phyloP scores from a whole-genome alignment of 2,888 invertebrate genomes.

The Drosophila algonquin region DNA sequence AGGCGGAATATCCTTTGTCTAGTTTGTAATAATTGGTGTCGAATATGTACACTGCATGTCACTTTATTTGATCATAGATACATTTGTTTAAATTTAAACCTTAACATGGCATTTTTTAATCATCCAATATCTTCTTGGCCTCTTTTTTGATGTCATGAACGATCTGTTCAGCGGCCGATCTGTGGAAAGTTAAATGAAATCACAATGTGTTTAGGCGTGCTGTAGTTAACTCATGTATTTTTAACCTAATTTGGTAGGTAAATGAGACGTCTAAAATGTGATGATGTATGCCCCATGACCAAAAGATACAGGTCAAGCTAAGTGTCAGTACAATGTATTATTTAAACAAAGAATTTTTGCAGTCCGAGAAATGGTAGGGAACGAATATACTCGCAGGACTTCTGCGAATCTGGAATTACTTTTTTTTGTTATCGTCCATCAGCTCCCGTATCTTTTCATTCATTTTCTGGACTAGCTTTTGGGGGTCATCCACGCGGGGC shows the following conservation, averaged over 20 bases:
- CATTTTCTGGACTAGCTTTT: slow-evolving; percentile 87
- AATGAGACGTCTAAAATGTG: not conserved
- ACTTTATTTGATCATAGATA: slow-evolving; percentile 54
- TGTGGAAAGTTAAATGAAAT: slow-evolving; percentile 39
- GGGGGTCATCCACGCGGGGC: slow-evolving; percentile 93
- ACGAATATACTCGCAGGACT: not conserved
- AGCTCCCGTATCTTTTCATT: slow-evolving; percentile 82
- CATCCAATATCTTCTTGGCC: slow-evolving; percentile 74
- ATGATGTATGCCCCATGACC: not conserved
- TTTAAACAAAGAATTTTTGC: slow-evolving; percentile 23
- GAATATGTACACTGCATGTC: slow-evolving; percentile 5
- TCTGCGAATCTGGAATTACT: slow-evolving; percentile 81
- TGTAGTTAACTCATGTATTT: not conserved
- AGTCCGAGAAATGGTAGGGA: not conserved
- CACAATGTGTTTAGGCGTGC: not conserved
- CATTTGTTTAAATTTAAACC: slow-evolving; percentile 33
- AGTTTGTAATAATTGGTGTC: slow-evolving; percentile 41
- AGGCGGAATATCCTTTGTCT: slow-evolving; percentile 89
- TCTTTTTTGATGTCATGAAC: slow-evolving; percentile 73
- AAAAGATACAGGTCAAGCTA: not conserved
- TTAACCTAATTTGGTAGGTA: not conserved
- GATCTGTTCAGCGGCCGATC: slow-evolving; percentile 70
- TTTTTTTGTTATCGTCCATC: slow-evolving; percentile 86
- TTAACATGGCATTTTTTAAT: slow-evolving; percentile 41
- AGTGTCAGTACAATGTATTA: slow-evolving; percentile 19